Conservation (phyloP, 2,113 vertebrate species). For the Brachypteracias leptosomus region DNA sequence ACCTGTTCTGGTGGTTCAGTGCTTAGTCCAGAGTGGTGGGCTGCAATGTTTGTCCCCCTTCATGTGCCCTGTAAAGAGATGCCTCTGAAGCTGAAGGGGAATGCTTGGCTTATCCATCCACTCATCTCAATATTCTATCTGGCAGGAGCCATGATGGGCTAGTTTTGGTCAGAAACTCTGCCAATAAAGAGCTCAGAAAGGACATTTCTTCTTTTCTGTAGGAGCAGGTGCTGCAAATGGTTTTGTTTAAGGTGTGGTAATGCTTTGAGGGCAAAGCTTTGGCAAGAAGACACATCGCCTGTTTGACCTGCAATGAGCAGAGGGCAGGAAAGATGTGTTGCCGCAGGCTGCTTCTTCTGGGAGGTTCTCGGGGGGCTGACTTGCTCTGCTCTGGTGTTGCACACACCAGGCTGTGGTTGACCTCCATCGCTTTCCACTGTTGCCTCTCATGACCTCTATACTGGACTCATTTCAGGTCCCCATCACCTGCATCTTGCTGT, state of each 20-base stretch:
- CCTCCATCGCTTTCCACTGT: not conserved
- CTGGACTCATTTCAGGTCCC: not conserved
- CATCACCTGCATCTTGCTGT: not conserved
- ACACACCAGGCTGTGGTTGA: not conserved
- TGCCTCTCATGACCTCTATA: not conserved
- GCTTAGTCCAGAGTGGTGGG: accelerated
- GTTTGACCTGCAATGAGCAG: not conserved
- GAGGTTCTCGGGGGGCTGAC: not conserved
- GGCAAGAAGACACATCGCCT: not conserved
- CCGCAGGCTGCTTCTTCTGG: not conserved
- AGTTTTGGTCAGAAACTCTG: not conserved
- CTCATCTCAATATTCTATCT: not conserved
- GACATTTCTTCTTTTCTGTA: not conserved
- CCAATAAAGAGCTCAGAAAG: not conserved
- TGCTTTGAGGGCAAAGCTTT: not conserved
- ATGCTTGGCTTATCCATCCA: not conserved
- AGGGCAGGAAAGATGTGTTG: not conserved
- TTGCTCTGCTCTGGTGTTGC: not conserved
- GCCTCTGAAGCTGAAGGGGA: not conserved
- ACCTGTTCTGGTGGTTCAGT: not conserved
- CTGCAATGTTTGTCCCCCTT: not conserved
- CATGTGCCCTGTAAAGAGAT: not conserved
- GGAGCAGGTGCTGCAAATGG: not conserved
- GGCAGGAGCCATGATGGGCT: not conserved
- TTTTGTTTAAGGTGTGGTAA: not conserved